phyloP scores from a whole-genome alignment of 2,888 invertebrate genomes.

The Tromatobia lineatoria region DNA sequence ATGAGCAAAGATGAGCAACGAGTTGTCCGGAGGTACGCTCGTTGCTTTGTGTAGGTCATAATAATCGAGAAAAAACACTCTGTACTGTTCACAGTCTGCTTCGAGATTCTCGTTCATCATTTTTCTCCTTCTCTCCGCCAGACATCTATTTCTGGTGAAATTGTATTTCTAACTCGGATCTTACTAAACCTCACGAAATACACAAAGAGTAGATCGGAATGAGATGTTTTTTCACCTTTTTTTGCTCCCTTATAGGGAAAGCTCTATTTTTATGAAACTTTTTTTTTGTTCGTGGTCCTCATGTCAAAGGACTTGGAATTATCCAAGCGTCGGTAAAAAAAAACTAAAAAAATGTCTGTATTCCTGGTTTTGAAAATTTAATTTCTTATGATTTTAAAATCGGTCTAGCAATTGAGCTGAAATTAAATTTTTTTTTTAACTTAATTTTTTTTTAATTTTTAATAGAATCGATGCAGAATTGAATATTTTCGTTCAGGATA shows the following conservation, averaged over 20 bases:
- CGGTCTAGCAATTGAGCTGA: no score
- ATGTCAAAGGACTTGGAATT: no score
- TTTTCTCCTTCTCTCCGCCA: slow-evolving; percentile 49
- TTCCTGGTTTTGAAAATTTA: no score
- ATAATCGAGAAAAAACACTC: slow-evolving; percentile 77
- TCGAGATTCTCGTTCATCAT: slow-evolving; percentile 69
- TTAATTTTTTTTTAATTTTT: no score
- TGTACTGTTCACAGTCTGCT: slow-evolving; percentile 64
- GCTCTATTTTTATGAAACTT: no score
- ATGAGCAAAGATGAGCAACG: slow-evolving; percentile 54
- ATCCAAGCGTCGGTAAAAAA: no score
- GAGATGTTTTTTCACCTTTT: background rate
- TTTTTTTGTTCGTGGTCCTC: no score
- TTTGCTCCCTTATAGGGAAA: background rate
- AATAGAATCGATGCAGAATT: no score
- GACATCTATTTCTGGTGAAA: slow-evolving; percentile 65
- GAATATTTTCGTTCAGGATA: no score
- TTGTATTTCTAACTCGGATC: slow-evolving; percentile 66
- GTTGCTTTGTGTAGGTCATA: slow-evolving; percentile 76
- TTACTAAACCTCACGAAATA: slow-evolving; percentile 3
- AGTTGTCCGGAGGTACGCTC: slow-evolving; percentile 50
- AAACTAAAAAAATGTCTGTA: no score
- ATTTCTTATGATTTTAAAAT: no score
- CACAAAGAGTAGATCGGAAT: background rate
- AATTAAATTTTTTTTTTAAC: no score